phyloP scores from a whole-genome alignment of 2,888 invertebrate genomes.

The Ypsolopha scabrella region DNA sequence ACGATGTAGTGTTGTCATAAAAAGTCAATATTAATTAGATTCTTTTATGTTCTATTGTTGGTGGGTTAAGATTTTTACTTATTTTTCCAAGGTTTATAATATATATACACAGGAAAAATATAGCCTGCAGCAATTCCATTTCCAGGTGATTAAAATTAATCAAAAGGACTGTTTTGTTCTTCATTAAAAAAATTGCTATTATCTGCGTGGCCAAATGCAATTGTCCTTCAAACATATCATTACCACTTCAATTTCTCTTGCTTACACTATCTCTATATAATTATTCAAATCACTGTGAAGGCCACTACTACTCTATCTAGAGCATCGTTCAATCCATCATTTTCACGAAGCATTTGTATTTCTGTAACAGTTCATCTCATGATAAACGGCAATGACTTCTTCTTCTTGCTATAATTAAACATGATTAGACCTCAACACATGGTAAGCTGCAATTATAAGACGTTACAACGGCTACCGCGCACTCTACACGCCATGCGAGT shows the following conservation, averaged over 20 bases:
- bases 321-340: constrained; percentile 34
- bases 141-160: no score
- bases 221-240: no score
- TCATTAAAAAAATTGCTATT: no score
- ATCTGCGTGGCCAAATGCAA: no score
- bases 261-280: no score
- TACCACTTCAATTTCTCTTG: no score
- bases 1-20: constrained; percentile 8
- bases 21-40: neutral
- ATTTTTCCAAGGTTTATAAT: no score
- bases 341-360: constrained; percentile 44
- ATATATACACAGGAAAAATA: no score
- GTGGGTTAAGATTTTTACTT: no score
- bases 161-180: no score
- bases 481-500: constrained; percentile 49
- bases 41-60: neutral
- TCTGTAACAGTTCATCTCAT: constrained; percentile 68
- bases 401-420: constrained; percentile 58
- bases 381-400: constrained; percentile 64
- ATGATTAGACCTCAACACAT: constrained; percentile 67
- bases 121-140: no score
- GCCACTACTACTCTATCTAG: constrained; percentile 13
- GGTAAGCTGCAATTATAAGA: constrained; percentile 60
- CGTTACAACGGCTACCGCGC: constrained; percentile 57
- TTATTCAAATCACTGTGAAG: neutral